These are phyloP conservation scores for Rhincodon typus DNA, from an alignment of 2,797 vertebrate genomes.

Conservation along the genomic window DNA sequence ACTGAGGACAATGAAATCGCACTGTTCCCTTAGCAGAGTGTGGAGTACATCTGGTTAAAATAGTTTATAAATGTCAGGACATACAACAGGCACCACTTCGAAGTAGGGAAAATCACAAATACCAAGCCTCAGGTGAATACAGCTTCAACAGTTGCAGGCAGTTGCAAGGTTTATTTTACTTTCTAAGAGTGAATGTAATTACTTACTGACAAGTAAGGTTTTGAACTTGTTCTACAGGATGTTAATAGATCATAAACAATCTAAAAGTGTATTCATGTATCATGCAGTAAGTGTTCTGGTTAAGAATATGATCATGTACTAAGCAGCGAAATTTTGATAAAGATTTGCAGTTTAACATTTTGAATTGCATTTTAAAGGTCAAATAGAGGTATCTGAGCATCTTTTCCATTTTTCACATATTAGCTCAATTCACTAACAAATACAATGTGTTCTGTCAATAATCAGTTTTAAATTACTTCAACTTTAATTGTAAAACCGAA, in stretches of 20 bases:
- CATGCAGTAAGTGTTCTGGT: background rate
- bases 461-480: background rate
- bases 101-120: background rate
- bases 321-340: background rate
- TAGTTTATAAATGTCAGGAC: slow-evolving; percentile 5
- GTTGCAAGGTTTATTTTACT: background rate
- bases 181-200: background rate
- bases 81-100: background rate
- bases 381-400: background rate
- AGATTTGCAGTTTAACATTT: background rate
- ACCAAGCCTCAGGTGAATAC: slow-evolving; percentile 1
- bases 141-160: background rate
- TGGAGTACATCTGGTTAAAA: slow-evolving; percentile 14
- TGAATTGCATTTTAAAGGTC: background rate
- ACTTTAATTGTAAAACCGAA: background rate
- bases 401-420: background rate
- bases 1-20: background rate
- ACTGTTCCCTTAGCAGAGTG: background rate
- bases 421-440: background rate
- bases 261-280: background rate
- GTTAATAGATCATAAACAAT: background rate
- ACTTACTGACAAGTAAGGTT: background rate
- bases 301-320: background rate
- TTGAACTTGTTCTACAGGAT: background rate
- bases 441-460: background rate